Evolutionary conservation across 2,888 invertebrate species (phyloP).

Genomic region (Campaea margaritaria): DNA sequence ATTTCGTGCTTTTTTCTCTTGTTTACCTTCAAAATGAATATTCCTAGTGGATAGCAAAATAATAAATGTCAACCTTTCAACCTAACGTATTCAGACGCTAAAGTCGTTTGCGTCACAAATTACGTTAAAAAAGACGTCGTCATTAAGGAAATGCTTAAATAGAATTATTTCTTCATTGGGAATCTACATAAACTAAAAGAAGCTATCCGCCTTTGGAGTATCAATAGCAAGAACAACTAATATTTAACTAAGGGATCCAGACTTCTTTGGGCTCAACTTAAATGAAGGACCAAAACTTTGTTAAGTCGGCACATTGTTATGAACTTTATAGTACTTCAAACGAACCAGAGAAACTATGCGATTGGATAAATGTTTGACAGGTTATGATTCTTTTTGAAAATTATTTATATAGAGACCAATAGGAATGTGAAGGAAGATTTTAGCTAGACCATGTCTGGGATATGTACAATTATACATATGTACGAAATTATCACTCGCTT

Average conservation of each 20-base stretch:
- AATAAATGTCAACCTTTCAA: slow-evolving; percentile 23
- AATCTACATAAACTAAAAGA: background rate
- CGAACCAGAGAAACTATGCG: slow-evolving; percentile 23
- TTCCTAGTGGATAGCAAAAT: slow-evolving; percentile 16
- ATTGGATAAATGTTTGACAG: slow-evolving; percentile 22
- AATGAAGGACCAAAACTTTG: slow-evolving; percentile 50
- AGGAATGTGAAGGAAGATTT: too few species aligned
- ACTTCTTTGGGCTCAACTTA: slow-evolving; percentile 52
- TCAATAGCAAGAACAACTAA: slow-evolving; percentile 11
- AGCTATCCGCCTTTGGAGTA: background rate
- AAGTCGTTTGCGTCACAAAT: slow-evolving; percentile 22
- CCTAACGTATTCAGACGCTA: slow-evolving; percentile 22
- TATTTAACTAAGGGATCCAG: slow-evolving; percentile 39
- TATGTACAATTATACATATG: too few species aligned
- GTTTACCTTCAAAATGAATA: slow-evolving; percentile 23
- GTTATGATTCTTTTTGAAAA: background rate
- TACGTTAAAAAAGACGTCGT: slow-evolving; percentile 25
- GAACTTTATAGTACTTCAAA: slow-evolving; percentile 31
- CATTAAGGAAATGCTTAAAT: slow-evolving; percentile 22
- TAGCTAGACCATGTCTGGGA: too few species aligned
- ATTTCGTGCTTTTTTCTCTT: slow-evolving; percentile 36
- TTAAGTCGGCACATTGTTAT: slow-evolving; percentile 41
- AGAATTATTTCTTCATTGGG: slow-evolving; percentile 26
- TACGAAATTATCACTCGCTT: too few species aligned
- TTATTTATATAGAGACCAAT: too few species aligned